Conservation (phyloP, 2,797 vertebrate genomes). For the Takifugu rubripes region DNA sequence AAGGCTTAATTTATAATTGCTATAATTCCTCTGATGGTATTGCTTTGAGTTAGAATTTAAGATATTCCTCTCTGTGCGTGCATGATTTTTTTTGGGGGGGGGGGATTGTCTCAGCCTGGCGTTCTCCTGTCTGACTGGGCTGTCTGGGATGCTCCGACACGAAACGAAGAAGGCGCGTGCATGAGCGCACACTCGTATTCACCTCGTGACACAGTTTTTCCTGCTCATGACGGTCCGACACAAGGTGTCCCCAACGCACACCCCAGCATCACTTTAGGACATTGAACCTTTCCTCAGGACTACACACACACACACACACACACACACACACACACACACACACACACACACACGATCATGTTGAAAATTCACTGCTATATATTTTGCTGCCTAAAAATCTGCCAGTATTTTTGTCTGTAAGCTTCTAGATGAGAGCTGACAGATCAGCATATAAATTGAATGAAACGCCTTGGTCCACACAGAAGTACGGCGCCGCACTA, state of each 20-base stretch:
- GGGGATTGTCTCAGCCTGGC: constrained; percentile 56
- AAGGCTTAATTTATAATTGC: too few species aligned
- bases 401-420: too few species aligned
- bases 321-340: constrained; percentile 43
- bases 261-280: neutral
- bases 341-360: constrained; percentile 7
- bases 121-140: constrained; percentile 52
- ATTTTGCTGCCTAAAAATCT: too few species aligned
- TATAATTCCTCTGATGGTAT: too few species aligned
- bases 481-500: constrained; percentile 8
- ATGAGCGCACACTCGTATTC: constrained; percentile 50
- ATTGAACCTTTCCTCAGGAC: neutral
- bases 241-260: neutral
- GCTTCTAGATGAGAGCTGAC: neutral
- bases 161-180: constrained; percentile 22
- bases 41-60: constrained; percentile 22
- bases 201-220: constrained; percentile 43
- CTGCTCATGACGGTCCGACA: neutral
- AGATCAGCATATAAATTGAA: constrained; percentile 25
- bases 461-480: constrained; percentile 23
- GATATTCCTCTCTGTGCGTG: constrained; percentile 52
- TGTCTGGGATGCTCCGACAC: constrained; percentile 48
- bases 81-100: constrained; percentile 7
- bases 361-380: neutral
- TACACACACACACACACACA: constrained; percentile 22